Percentiles rank a stretch among this genome's conserved stretches.
phyloP scores from a whole-genome alignment of 2,797 vertebrate genomes.

The Falco novaeseelandiae region DNA sequence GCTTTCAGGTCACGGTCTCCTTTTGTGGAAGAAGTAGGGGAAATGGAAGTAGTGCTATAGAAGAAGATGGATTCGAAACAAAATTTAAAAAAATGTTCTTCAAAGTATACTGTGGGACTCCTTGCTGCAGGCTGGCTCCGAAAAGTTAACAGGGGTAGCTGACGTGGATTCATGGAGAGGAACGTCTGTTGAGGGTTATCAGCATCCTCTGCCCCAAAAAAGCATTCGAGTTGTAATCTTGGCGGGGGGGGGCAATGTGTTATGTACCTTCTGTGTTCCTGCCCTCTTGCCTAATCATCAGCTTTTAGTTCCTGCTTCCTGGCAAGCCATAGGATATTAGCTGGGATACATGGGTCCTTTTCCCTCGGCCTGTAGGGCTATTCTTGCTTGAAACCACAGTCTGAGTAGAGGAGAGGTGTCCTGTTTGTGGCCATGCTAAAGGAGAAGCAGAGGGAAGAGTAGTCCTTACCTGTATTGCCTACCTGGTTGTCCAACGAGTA shows the following conservation, averaged over 20 bases:
- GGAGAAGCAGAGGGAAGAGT: neutral
- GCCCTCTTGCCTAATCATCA: neutral
- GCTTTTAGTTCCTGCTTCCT: neutral
- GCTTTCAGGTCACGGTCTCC: neutral
- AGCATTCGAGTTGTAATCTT: neutral
- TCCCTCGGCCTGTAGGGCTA: neutral
- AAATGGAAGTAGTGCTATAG: neutral
- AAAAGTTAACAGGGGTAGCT: neutral
- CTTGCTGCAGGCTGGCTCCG: neutral
- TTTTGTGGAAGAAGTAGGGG: neutral
- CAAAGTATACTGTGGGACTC: neutral
- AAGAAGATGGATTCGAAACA: neutral
- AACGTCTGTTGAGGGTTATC: neutral
- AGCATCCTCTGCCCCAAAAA: neutral
- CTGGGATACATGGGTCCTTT: neutral
- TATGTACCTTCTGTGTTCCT: neutral
- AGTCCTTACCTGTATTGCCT: neutral
- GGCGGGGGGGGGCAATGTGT: neutral
- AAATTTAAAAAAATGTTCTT: neutral
- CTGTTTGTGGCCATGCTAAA: neutral
- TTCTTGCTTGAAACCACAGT: neutral
- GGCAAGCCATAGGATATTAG: neutral
- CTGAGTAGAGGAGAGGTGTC: neutral
- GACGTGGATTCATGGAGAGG: neutral
- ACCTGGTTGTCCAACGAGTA: neutral